Base-by-base conservation (phyloP, 2,888 invertebrate species). In the Shargacucullia verbasci region DNA sequence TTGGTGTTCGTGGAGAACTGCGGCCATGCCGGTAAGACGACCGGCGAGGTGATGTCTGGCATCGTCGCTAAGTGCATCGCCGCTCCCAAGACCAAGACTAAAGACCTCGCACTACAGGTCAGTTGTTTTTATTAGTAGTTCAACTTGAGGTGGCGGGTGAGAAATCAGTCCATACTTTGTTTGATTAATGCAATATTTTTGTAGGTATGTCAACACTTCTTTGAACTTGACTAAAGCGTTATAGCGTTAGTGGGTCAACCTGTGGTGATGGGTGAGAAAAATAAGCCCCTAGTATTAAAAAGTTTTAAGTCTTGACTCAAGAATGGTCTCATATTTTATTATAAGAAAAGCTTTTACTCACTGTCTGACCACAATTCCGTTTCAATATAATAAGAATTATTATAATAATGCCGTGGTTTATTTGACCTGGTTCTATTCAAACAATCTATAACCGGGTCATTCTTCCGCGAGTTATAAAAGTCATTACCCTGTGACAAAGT, bases 61-160 rank as follows among this genome's bases (percentile, higher is more conserved):
- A 96, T 99, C 71, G 97, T 99, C 0, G 94, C 96, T 48, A 99
- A 99, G 92, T 99, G 99, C 85, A 96, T 99, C 72, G 98, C 98
- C 29, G 98, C 99, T 2, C 97, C 98, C 2, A 98, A 96, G 92
- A 96, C 97, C 5, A 98, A 97, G 89, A 99, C 99, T 8, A 98
- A 97, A 87, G 99, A 99, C 70, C 95, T 98, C 43, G 97, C 98
- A 0, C 94, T 97, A 57, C 99, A 99, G 91, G 94, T 94, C 68
- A 48, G 50, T 41, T 39, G 13, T 2, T 0, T 11, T n/a, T 43
- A n/a, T 27, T 9, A 27, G 27, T 9, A 12, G 12, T 7, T 27
- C 27, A 12, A 8, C 7, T 15, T 38, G 15, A 11, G 7, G 14
- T 15, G 20, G 15, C 11, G 0, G 20, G 20, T 20, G 2, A 20